Percentiles rank a stretch among this genome's conserved stretches.
Evolutionary conservation across 23 tunicate genomes (phyloP).

Genomic region (Phallusia fumigata): DNA sequence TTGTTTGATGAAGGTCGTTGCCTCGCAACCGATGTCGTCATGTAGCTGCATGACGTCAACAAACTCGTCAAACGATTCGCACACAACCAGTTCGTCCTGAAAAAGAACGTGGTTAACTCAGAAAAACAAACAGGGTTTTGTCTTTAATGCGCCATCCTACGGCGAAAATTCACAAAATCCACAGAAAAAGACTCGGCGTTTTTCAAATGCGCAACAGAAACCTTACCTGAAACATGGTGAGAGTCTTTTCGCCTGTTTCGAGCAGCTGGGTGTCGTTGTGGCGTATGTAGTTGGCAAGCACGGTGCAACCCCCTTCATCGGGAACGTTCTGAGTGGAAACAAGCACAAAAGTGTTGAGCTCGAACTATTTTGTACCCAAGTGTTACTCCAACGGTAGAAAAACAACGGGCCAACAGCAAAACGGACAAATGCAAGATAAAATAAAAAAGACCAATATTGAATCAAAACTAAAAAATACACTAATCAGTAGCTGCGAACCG

Average conservation of each 20-base stretch:
- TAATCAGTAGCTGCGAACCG: too few relatives aligned
- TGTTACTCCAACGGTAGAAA: too few relatives aligned
- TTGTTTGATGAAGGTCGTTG: conserved; percentile 40
- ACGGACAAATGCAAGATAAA: too few relatives aligned
- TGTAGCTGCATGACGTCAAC: conserved; percentile 75
- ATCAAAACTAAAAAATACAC: too few relatives aligned
- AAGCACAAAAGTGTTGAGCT: not conserved
- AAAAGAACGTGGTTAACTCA: not conserved
- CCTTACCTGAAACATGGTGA: conserved; percentile 57
- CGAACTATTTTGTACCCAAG: too few relatives aligned
- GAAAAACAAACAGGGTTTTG: not conserved
- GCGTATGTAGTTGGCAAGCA: conserved; percentile 80
- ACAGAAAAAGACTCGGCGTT: too few relatives aligned
- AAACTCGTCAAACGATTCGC: conserved; percentile 67
- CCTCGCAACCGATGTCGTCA: conserved; percentile 42
- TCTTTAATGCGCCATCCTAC: too few relatives aligned
- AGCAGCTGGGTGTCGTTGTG: conserved; percentile 75
- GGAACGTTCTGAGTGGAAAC: conserved; percentile 35
- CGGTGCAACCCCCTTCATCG: conserved; percentile 41
- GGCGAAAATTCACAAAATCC: too few relatives aligned
- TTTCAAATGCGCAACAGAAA: too few relatives aligned
- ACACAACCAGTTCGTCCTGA: conserved; percentile 65
- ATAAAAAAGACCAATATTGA: not conserved
- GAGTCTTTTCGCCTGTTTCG: conserved; percentile 78
- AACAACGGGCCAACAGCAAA: too few relatives aligned